phyloP scores from a whole-genome alignment of 2,888 invertebrate species.

The Eupithecia vulgata region DNA sequence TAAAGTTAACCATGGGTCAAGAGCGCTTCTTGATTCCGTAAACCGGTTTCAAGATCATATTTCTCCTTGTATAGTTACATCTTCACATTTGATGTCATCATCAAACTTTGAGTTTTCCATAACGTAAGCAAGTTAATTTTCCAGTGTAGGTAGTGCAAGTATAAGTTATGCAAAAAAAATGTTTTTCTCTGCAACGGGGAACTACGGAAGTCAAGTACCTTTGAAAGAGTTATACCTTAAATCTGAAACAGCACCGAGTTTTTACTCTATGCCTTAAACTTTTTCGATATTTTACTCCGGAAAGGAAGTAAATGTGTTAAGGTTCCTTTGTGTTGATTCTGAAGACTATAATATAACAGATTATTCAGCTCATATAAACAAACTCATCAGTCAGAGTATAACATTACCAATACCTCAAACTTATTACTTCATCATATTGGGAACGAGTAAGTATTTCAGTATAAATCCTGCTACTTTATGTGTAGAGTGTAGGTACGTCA shows the following conservation, averaged over 20 bases:
- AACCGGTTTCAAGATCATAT: slow-evolving; percentile 21
- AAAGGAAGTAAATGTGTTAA: background rate
- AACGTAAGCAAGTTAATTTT: slow-evolving; percentile 1
- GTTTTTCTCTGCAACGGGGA: background rate
- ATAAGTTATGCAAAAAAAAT: background rate
- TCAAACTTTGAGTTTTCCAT: background rate
- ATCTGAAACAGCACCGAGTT: too few relatives aligned
- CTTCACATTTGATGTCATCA: slow-evolving; percentile 10
- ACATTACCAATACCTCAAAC: background rate
- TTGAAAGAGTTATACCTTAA: background rate
- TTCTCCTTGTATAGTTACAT: background rate
- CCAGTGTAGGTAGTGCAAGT: background rate
- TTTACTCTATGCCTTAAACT: background rate
- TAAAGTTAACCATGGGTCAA: slow-evolving; percentile 14
- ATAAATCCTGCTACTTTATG: background rate
- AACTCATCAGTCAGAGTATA: background rate
- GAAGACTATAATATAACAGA: background rate
- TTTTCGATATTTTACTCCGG: background rate
- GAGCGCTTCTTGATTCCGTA: slow-evolving; percentile 2
- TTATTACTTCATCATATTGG: background rate
- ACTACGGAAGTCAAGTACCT: background rate
- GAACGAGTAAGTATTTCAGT: slow-evolving; percentile 10
- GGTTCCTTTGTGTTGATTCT: background rate
- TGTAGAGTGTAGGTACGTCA: background rate
- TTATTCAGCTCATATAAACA: background rate